Base-by-base conservation (phyloP, 1,140 invertebrate species). In the Drosophila erecta region DNA sequence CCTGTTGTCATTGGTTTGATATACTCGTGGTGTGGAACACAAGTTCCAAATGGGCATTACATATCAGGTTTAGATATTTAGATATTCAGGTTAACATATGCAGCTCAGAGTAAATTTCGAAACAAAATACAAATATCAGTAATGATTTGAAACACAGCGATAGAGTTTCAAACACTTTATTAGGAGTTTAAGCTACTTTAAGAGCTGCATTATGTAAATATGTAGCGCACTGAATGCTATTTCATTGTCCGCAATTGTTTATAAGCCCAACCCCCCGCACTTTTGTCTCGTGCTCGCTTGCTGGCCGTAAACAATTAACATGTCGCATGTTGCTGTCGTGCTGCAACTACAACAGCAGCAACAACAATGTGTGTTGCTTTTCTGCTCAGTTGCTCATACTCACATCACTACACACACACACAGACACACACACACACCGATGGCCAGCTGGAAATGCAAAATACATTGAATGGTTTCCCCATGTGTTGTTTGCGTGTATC, bases 291-390 rank as follows among this genome's bases (percentile, higher is more conserved):
- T 44, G 53, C 55, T 46, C 37, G 54, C 44, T 59, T 24, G 49
- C 17, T 57, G 74, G 44, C 66, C 56, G 53, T 58, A 53, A 65
- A 79, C 78, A 80, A 80, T 80, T 80, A 80, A 60, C 64, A 78
- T 78, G 76, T 73, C 57, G 75, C 76, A 79, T 78, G 75, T 74
- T 47, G 60, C 22, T 30, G 46, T 57, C 44, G 30, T 66, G 76
- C 69, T 44, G 35, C 66, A 69, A 47, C 51, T 30, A 15, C 60
- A 65, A n/a, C n/a, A n/a, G 50, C 60, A 76, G 33, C 53, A 56
- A 10, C 73, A 61, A 35, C 69, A 58, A 38, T 59, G 56, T 59
- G 62, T 58, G 54, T 62, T 40, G 44, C 55, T 66, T 35, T 20
- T 66, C 43, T 58, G 54, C 40, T 54, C 50, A 35, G 57, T 60